Evolutionary conservation across 2,888 invertebrate species (phyloP).

Genomic region (Epirrita christyi): DNA sequence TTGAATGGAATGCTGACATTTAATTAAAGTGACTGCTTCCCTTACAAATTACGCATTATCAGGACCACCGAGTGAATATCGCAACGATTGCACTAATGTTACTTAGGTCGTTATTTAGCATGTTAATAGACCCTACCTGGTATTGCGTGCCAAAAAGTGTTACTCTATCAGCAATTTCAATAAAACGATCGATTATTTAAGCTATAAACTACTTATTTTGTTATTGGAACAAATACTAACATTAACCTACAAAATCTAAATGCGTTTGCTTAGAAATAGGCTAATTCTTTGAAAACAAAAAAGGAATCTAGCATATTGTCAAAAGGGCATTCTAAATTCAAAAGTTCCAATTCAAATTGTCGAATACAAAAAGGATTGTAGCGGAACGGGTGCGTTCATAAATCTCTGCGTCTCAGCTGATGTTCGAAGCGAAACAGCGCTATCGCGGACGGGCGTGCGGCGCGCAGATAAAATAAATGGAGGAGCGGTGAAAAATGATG

Average conservation of each 20-base stretch:
- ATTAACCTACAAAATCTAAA: too few relatives aligned
- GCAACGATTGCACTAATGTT: background rate
- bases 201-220: too few relatives aligned
- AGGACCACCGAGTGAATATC: conserved; percentile 26
- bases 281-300: background rate
- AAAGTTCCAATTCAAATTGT: conserved; percentile 58
- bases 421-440: conserved; percentile 69
- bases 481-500: conserved; percentile 82
- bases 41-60: conserved; percentile 49
- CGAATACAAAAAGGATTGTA: conserved; percentile 58
- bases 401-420: conserved; percentile 81
- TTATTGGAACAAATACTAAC: background rate
- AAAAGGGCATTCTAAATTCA: conserved; percentile 64
- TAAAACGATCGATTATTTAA: background rate
- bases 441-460: conserved; percentile 72
- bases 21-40: conserved; percentile 62
- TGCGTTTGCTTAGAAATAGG: too few relatives aligned
- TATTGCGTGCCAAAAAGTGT: conserved; percentile 8
- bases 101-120: background rate
- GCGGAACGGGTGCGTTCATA: conserved; percentile 75
- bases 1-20: conserved; percentile 72
- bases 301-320: conserved; percentile 17
- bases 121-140: background rate
- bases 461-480: conserved; percentile 84
- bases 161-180: background rate